phyloP scores from a whole-genome alignment of 2,113 vertebrate species.

The Misgurnus mizolepis region DNA sequence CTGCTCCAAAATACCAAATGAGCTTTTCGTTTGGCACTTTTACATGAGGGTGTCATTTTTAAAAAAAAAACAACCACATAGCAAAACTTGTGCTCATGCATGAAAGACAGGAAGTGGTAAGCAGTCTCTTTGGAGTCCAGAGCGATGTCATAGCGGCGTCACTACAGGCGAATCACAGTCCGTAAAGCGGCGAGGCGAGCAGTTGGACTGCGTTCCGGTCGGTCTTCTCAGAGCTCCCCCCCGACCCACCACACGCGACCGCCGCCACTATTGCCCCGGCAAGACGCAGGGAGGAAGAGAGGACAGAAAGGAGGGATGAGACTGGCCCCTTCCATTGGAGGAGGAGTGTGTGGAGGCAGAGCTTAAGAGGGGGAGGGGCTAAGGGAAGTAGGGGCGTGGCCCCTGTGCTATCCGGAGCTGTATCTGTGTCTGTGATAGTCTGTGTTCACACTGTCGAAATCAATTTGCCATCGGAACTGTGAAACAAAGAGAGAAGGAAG shows the following conservation, averaged over 20 bases:
- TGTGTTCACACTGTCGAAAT: constrained; percentile 99
- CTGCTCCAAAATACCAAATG: constrained; percentile 56
- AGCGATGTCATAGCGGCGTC: constrained; percentile 63
- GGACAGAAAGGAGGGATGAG: constrained; percentile 69
- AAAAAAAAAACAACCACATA: constrained; percentile 65
- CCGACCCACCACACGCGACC: constrained; percentile 80
- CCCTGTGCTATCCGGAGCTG: constrained; percentile 81
- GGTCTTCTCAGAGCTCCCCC: constrained; percentile 74
- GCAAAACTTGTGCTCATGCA: constrained; percentile 74
- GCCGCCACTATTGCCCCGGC: constrained; percentile 72
- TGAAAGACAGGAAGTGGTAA: constrained; percentile 75
- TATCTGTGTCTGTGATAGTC: constrained; percentile 81
- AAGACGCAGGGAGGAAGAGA: constrained; percentile 72
- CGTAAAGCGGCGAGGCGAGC: constrained; percentile 75
- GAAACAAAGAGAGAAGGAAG: constrained; percentile 92
- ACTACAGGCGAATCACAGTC: constrained; percentile 73
- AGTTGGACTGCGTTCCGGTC: constrained; percentile 71
- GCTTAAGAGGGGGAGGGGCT: constrained; percentile 42
- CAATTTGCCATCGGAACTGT: constrained; percentile 97
- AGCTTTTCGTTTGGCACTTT: constrained; percentile 75
- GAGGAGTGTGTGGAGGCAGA: constrained; percentile 31
- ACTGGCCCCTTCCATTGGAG: constrained; percentile 54
- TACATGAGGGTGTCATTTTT: constrained; percentile 75
- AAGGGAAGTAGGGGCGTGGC: constrained; percentile 48
- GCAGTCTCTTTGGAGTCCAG: constrained; percentile 74